phyloP scores from a whole-genome alignment of 1,140 invertebrate species.

The Lamellibrachia luymesi region DNA sequence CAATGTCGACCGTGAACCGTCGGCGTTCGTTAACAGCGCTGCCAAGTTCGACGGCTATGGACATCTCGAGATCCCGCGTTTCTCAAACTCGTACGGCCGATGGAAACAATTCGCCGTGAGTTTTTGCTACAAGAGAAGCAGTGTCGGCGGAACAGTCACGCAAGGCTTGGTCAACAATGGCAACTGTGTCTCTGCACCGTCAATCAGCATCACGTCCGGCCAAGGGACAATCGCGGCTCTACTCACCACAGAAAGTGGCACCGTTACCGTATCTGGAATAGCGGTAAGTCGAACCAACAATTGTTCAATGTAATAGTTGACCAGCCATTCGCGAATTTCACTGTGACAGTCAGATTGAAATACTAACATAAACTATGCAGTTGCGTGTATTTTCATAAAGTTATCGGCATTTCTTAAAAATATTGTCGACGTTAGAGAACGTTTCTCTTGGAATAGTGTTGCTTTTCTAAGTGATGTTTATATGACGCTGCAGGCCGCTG shows the following conservation, averaged over 20 bases:
- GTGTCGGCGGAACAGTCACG: background rate
- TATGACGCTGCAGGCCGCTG: background rate
- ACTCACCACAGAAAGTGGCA: background rate
- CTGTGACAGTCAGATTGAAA: no score
- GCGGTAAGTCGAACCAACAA: background rate
- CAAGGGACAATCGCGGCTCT: background rate
- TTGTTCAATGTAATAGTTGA: background rate
- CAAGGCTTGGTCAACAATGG: background rate
- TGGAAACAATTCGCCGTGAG: background rate
- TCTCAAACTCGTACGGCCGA: background rate
- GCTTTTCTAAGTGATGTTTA: background rate
- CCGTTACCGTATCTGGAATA: background rate
- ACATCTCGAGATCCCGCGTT: background rate
- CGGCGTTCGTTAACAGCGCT: background rate
- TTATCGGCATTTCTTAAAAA: background rate
- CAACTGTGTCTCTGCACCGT: background rate
- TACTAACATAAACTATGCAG: no score
- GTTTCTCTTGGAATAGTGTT: background rate
- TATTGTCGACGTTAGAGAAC: background rate
- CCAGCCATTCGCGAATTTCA: background rate
- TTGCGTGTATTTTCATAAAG: no score
- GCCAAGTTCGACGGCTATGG: background rate
- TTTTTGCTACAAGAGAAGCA: background rate
- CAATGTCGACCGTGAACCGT: background rate
- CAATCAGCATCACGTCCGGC: background rate